Evolutionary conservation across 2,797 vertebrate genomes (phyloP), one percentile per base, ranked within the genome.

Genomic region (Fratercula arctica): DNA sequence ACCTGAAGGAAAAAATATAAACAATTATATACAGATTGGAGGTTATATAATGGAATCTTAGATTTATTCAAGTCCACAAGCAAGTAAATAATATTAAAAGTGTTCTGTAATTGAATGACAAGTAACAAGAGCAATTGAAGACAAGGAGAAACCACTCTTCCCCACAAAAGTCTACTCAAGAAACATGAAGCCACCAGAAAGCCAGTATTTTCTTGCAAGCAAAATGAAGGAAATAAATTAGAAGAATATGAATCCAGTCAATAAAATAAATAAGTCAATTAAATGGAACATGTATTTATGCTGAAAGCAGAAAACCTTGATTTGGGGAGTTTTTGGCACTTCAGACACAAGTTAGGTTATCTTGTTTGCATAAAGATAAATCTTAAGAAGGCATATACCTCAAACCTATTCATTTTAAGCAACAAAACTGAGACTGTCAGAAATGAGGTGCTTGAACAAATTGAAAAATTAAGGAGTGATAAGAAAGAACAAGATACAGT

Each of bases 381-480:
- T 60, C 29, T 82, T 60, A 70, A 66, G 37, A 84, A 91, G 10
- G 4, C 16, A 48, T 45, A 63, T 50, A 53, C 3, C 29, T 92
- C 35, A 94, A 85, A 64, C 9, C 23, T 63, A 70, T n/a, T 82
- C 5, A 77, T 85, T 94, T 92, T 28, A 54, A 53, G 37, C 39
- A 85, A 67, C 83, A 85, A 85, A 95, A 87, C 16, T 64, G 45
- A 82, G 79, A 63, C 18, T 74, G 20, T 60, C 60, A 90, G 80
- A 94, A 92, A 72, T 51, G 0, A 85, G 37, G 21, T 60, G 39
- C n/a, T 85, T 85, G 37, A 89, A 87, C 41, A 90, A 92, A 75
- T 9, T 76, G 59, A 89, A 95, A 96, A 85, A 87, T 70, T 87
- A 89, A 79, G 20, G 16, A 91, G 13, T 51, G 85, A 45, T 73